phyloP scores from a whole-genome alignment of 2,797 vertebrate genomes.

The Masticophis lateralis region DNA sequence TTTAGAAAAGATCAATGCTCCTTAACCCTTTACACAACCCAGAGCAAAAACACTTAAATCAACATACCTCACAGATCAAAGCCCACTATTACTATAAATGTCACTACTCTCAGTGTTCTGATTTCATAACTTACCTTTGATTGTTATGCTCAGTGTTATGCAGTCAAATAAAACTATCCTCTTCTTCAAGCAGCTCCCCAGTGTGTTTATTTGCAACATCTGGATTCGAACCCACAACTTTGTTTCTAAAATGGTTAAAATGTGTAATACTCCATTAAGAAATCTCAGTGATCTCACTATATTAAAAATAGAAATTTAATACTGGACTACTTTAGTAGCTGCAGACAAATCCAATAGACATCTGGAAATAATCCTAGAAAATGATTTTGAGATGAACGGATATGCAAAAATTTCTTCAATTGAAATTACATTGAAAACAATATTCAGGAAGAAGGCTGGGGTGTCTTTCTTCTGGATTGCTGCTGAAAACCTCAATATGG shows the following conservation, averaged over 20 bases:
- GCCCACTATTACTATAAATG: no score
- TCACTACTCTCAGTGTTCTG: no score
- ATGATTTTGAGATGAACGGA: background rate
- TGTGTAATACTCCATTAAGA: background rate
- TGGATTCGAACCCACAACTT: no score
- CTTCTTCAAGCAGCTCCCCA: no score
- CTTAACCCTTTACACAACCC: no score
- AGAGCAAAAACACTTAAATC: no score
- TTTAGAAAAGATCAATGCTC: no score
- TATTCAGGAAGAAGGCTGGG: background rate
- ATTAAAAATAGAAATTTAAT: background rate
- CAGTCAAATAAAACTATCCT: no score
- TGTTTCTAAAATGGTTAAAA: background rate
- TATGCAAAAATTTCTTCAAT: background rate
- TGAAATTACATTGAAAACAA: background rate
- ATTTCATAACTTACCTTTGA: no score
- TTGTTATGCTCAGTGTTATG: no score
- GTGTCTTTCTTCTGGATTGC: background rate
- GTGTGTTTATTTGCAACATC: no score
- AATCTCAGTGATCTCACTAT: background rate
- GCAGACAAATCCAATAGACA: background rate
- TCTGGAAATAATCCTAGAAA: background rate
- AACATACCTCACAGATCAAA: no score
- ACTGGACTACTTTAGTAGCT: background rate
- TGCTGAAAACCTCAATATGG: background rate